Base-by-base conservation (phyloP, 2,888 invertebrate genomes). In the Spodoptera littoralis region DNA sequence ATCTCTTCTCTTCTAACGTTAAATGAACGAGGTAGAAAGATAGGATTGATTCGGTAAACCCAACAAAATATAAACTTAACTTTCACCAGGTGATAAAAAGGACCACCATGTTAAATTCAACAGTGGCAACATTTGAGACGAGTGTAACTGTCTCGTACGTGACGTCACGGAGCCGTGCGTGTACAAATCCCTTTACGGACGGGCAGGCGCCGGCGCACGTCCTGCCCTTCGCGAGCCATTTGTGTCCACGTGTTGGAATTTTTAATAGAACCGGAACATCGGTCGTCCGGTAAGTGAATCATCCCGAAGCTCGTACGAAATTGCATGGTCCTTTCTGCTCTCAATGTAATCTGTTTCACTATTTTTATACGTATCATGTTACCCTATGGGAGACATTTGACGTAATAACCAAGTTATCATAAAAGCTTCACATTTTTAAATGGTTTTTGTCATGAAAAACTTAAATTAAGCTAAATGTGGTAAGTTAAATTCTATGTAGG, bases 181-280 rank as follows among this genome's bases (percentile, higher is more conserved):
- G 73, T 54, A 64, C 66, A 69, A 65, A 68, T 75, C 76, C 67
- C 69, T 72, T 61, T 66, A 66, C 69, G 67, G 67, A 11, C 63
- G 56, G 45, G 27, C 48, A 68, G 66, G 76, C 79, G 79, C 79
- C 79, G 56, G 78, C 76, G 80, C 79, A 80, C 79, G 78, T 70
- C 53, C 61, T 60, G 62, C 67, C 66, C 76, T 79, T 74, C 72
- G 73, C 63, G 70, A 76, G 57, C 72, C 76, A 61, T 72, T 71
- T 77, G 72, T 75, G 73, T 65, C 72, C 78, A 78, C 83, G 84
- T 77, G 81, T 60, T 57, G 84, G 85, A 84, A 84, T 85, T 84
- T 84, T 81, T 83, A 85, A 85, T 85, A 84, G 78, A 65, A 75
- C 70, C 69, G 68, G 72, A 70, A 78, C 68, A 70, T 49, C 60